These are phyloP conservation scores for Eulacestoma nigropectus DNA, from an alignment of 2,113 vertebrate species.

Conservation along the genomic window DNA sequence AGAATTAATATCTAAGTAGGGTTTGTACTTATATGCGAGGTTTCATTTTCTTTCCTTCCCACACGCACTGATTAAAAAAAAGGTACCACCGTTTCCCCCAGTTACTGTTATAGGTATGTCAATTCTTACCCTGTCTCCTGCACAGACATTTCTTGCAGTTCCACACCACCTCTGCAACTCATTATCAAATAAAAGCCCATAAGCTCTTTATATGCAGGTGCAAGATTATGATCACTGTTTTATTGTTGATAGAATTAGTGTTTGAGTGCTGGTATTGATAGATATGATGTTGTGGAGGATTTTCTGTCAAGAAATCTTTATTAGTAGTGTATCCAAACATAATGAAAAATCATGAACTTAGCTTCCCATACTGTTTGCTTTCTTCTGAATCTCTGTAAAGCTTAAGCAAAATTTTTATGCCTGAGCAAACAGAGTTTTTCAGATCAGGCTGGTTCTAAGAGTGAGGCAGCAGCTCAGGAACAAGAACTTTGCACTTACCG, in stretches of 20 bases:
- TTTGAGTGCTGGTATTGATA: slow-evolving; percentile 3
- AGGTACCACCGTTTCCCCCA: background rate
- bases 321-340: slow-evolving; percentile 27
- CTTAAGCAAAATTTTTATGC: background rate
- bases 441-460: background rate
- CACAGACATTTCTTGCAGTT: background rate
- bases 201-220: slow-evolving; percentile 26
- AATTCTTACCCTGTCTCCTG: background rate
- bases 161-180: background rate
- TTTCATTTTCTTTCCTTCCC: background rate
- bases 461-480: background rate
- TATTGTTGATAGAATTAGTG: slow-evolving; percentile 17
- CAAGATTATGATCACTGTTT: slow-evolving; percentile 26
- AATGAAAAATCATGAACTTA: slow-evolving; percentile 25
- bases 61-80: background rate
- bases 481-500: background rate
- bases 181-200: slow-evolving; percentile 22
- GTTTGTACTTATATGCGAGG: background rate
- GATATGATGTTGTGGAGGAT: background rate
- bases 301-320: slow-evolving; percentile 35
- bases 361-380: slow-evolving; percentile 13
- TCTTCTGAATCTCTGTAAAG: background rate
- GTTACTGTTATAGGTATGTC: background rate
- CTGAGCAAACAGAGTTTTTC: background rate
- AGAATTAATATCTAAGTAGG: background rate